A percentile compares a stretch with the other conserved stretches of the same genome.
Evolutionary conservation across 2,797 vertebrate genomes (phyloP).

Genomic region (Sebastes ruberrimus): DNA sequence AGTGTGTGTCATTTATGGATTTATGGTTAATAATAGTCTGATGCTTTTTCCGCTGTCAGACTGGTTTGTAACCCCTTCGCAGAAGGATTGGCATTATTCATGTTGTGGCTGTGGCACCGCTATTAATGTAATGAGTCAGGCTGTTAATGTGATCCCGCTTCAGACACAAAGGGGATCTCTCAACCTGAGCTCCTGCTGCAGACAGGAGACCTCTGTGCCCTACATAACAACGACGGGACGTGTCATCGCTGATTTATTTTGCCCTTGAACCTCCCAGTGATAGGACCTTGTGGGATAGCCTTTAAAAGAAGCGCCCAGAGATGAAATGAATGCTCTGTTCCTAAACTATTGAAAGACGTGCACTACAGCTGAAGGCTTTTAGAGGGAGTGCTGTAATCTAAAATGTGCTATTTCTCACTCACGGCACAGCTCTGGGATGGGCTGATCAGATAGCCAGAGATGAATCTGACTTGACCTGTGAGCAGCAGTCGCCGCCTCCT

Average conservation of each 20-base stretch:
- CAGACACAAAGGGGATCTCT: slow-evolving; percentile 74
- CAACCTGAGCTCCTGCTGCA: slow-evolving; percentile 59
- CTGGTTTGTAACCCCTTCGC: slow-evolving; percentile 57
- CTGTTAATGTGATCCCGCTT: slow-evolving; percentile 71
- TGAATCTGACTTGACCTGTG: slow-evolving; percentile 74
- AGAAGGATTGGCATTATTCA: slow-evolving; percentile 59
- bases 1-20: slow-evolving; percentile 61
- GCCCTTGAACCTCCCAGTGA: slow-evolving; percentile 78
- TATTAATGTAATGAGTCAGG: slow-evolving; percentile 79
- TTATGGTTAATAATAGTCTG: slow-evolving; percentile 62
- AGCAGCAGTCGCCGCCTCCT: slow-evolving; percentile 56
- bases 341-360: slow-evolving; percentile 54
- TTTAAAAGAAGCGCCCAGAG: slow-evolving; percentile 67
- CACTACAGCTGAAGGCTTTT: slow-evolving; percentile 66
- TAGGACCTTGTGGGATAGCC: slow-evolving; percentile 71
- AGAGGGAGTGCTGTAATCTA: slow-evolving; percentile 63
- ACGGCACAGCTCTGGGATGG: slow-evolving; percentile 45
- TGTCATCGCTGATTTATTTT: slow-evolving; percentile 81
- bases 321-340: slow-evolving; percentile 64
- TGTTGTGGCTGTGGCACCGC: slow-evolving; percentile 50
- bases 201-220: slow-evolving; percentile 71
- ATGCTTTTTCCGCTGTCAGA: slow-evolving; percentile 49
- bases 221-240: slow-evolving; percentile 69
- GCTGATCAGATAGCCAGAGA: slow-evolving; percentile 65
- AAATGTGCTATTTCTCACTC: slow-evolving; percentile 72